Evolutionary conservation across 2,888 invertebrate genomes (phyloP).

Genomic region (Nephrotoma flavescens): DNA sequence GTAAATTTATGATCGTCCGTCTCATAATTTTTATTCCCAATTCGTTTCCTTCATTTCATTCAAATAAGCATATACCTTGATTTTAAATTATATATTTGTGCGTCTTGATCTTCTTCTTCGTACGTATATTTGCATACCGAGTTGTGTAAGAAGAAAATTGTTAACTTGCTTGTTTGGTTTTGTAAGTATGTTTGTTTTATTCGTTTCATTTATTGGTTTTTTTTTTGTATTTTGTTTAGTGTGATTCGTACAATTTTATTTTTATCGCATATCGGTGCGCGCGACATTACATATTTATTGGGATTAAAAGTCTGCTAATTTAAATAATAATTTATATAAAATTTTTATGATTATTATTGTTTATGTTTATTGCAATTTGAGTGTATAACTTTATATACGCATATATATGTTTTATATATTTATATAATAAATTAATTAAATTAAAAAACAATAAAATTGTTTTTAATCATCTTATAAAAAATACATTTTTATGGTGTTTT

Average conservation of each 20-base stretch:
- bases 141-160: background rate
- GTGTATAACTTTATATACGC: background rate
- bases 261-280: background rate
- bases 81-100: background rate
- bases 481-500: background rate
- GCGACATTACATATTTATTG: background rate
- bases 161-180: background rate
- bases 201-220: background rate
- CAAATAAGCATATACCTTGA: background rate
- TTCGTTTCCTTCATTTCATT: background rate
- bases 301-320: background rate
- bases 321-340: background rate
- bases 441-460: background rate
- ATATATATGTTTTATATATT: no score
- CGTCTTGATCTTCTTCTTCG: background rate
- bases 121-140: background rate
- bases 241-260: background rate
- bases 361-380: background rate
- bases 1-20: background rate
- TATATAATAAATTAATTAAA: background rate
- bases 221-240: background rate
- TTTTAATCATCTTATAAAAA: background rate
- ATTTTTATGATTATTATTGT: background rate
- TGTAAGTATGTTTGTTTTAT: background rate
- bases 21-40: constrained; percentile 1